A percentile compares a stretch with the other conserved stretches of the same genome.
Evolutionary conservation across 2,113 vertebrate genomes (phyloP).

Genomic region (Tricholaema leucomelas): DNA sequence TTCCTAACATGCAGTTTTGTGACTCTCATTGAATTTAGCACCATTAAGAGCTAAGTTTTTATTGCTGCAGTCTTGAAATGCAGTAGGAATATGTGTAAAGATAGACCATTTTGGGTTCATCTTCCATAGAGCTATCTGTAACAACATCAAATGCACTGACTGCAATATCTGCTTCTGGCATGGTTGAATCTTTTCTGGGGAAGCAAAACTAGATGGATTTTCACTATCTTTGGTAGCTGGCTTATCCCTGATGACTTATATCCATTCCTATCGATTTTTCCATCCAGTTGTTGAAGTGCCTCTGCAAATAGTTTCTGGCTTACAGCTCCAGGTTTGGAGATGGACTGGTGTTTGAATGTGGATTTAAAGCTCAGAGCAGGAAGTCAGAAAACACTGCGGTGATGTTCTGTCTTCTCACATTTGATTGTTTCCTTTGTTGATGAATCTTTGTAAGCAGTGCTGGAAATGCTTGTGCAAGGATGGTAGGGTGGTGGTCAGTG

Average conservation of each 20-base stretch:
- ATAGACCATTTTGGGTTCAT: not conserved
- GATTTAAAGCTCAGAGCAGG: not conserved
- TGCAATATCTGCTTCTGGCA: not conserved
- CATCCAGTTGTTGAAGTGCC: not conserved
- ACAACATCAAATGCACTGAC: not conserved
- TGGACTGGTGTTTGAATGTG: not conserved
- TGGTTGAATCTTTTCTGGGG: not conserved
- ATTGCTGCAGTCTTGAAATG: not conserved
- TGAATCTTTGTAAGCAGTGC: not conserved
- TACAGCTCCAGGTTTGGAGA: not conserved
- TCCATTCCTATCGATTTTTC: slow-evolving; percentile 2
- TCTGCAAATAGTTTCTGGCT: not conserved
- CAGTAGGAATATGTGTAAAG: not conserved
- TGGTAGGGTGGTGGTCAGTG: slow-evolving; percentile 35
- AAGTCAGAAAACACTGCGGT: not conserved
- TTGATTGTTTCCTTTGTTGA: not conserved
- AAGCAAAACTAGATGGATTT: not conserved
- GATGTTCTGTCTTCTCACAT: not conserved
- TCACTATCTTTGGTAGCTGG: not conserved
- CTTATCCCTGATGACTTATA: not conserved
- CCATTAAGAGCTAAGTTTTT: not conserved
- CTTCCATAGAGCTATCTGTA: not conserved
- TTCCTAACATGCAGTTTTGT: not conserved
- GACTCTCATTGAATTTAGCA: not conserved
- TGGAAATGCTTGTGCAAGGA: slow-evolving; percentile 29